phyloP scores from a whole-genome alignment of 2,113 vertebrate genomes.

The Cyprinodon brontotheroides region DNA sequence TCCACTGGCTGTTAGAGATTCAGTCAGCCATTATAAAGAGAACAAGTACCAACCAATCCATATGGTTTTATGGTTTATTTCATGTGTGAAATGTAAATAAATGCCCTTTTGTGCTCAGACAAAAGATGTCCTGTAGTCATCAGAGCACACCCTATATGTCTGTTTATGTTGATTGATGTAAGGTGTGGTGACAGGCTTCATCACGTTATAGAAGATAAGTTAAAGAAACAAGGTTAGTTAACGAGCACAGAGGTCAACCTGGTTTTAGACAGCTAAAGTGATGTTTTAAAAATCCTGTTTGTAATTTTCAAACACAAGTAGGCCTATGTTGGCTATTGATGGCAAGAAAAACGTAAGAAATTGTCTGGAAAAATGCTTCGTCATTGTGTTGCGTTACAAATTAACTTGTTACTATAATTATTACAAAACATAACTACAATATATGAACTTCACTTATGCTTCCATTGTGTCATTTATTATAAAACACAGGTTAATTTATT shows the following conservation, averaged over 20 bases:
- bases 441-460: background rate
- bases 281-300: no score
- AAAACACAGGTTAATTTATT: background rate
- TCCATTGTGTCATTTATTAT: background rate
- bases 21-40: no score
- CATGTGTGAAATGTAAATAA: no score
- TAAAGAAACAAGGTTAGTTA: background rate
- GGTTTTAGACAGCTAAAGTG: no score
- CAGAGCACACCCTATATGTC: background rate
- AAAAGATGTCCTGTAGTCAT: background rate
- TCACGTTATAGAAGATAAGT: background rate
- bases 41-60: no score
- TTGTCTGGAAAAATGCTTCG: slow-evolving; percentile 10
- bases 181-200: background rate
- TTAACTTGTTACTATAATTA: background rate
- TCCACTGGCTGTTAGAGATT: background rate
- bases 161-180: background rate
- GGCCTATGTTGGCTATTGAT: background rate
- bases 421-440: background rate
- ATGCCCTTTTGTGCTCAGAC: no score
- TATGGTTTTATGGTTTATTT: no score
- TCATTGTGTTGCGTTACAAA: slow-evolving; percentile 17
- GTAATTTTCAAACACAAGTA: no score
- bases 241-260: background rate
- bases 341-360: no score